These are phyloP conservation scores for Gallinago stenura DNA, from an alignment of 2,797 vertebrate genomes.

Conservation along the genomic window DNA sequence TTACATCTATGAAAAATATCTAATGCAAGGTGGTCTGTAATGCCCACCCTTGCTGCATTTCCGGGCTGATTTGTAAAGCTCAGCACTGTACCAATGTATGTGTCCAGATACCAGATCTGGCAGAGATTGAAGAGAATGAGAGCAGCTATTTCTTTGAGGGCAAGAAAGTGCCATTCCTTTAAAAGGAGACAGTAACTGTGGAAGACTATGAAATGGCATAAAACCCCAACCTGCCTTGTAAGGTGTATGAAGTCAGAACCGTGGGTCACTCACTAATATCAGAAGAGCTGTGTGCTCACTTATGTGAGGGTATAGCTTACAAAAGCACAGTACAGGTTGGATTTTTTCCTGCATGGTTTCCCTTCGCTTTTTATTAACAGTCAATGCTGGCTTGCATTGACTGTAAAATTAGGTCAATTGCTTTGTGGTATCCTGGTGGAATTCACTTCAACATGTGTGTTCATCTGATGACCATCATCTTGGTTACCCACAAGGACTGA, in stretches of 20 bases:
- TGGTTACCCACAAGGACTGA: not conserved
- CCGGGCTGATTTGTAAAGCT: not conserved
- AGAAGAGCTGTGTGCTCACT: not conserved
- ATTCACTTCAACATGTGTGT: not conserved
- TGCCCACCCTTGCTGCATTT: not conserved
- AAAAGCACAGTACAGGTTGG: not conserved
- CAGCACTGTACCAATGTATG: not conserved
- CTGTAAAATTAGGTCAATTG: slow-evolving; percentile 4
- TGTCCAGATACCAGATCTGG: not conserved
- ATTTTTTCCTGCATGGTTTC: not conserved
- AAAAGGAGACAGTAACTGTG: not conserved
- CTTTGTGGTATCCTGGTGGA: slow-evolving; percentile 9
- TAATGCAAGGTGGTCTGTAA: not conserved
- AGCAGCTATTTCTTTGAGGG: not conserved
- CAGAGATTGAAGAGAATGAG: not conserved
- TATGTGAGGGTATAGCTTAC: not conserved
- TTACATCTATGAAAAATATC: not conserved
- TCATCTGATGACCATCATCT: not conserved
- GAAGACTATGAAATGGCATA: not conserved
- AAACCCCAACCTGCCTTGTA: not conserved
- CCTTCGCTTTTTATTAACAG: not conserved
- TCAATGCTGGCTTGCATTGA: not conserved
- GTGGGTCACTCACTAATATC: not conserved
- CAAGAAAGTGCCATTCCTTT: not conserved
- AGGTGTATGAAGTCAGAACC: not conserved